These are phyloP conservation scores for Dasyprocta punctata DNA, from an alignment of 2,113 vertebrate genomes.

Conservation along the genomic window DNA sequence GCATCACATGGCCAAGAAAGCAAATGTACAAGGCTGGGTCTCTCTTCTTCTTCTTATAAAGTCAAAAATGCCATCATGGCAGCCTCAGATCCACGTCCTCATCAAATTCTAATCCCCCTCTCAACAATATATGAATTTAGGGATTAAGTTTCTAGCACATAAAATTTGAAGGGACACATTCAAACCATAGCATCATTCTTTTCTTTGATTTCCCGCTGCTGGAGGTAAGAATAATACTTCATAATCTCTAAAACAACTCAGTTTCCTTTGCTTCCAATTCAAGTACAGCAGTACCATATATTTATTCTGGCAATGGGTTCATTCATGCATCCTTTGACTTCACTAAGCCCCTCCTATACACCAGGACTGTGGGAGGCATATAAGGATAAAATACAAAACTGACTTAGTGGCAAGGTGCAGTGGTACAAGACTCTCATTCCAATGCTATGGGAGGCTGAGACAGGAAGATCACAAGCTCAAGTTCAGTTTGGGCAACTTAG, in stretches of 20 bases:
- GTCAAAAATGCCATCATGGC: background rate
- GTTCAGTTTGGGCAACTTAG: background rate
- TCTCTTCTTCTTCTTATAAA: background rate
- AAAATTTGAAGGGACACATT: background rate
- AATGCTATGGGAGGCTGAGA: background rate
- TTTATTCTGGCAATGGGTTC: background rate
- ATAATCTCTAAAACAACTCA: background rate
- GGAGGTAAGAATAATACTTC: conserved; percentile 39
- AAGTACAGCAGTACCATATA: background rate
- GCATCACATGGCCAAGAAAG: background rate
- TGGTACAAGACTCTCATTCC: background rate
- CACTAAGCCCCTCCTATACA: background rate
- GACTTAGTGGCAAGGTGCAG: background rate
- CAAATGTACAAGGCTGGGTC: background rate
- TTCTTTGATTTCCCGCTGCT: conserved; percentile 27
- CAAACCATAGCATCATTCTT: background rate
- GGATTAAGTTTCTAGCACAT: background rate
- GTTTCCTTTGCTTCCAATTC: background rate
- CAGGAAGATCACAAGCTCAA: background rate
- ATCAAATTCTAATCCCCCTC: background rate
- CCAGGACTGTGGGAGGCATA: background rate
- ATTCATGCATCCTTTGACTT: background rate
- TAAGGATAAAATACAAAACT: background rate
- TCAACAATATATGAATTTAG: background rate
- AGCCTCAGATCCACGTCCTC: background rate